Percentiles rank a stretch among this genome's conserved stretches.
phyloP scores from a whole-genome alignment of 2,797 vertebrate species.

The Valencia hispanica region DNA sequence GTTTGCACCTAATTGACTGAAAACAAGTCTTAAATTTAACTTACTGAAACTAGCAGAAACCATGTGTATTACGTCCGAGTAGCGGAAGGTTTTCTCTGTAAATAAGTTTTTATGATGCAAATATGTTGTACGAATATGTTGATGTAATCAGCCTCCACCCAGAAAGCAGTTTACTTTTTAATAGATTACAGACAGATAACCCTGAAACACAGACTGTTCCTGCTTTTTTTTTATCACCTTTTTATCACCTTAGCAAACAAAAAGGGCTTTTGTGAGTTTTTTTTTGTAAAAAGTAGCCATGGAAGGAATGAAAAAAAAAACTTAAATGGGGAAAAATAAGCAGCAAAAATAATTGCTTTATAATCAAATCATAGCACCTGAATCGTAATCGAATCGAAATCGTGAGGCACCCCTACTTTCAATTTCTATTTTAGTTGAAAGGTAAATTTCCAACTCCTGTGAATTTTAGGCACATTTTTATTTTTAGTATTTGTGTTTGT shows the following conservation, averaged over 20 bases:
- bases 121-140: conserved; percentile 8
- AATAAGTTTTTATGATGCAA: conserved; percentile 3
- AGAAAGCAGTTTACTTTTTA: neutral
- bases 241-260: neutral
- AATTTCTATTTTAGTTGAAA: neutral
- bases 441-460: neutral
- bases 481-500: neutral
- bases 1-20: neutral
- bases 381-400: too few species aligned
- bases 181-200: neutral
- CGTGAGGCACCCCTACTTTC: too few species aligned
- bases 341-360: too few species aligned
- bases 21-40: neutral
- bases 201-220: neutral
- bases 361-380: too few species aligned
- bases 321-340: too few species aligned
- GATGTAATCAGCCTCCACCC: neutral
- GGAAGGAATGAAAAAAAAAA: too few species aligned
- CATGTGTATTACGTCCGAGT: neutral
- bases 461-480: neutral
- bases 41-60: neutral
- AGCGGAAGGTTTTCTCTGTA: neutral
- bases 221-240: neutral
- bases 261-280: neutral
- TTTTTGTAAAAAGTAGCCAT: too few species aligned